A percentile compares a stretch with the other conserved stretches of the same genome.
These are phyloP conservation scores for Rhizomys pruinosus DNA, from an alignment of 2,113 vertebrate genomes.

Conservation along the genomic window DNA sequence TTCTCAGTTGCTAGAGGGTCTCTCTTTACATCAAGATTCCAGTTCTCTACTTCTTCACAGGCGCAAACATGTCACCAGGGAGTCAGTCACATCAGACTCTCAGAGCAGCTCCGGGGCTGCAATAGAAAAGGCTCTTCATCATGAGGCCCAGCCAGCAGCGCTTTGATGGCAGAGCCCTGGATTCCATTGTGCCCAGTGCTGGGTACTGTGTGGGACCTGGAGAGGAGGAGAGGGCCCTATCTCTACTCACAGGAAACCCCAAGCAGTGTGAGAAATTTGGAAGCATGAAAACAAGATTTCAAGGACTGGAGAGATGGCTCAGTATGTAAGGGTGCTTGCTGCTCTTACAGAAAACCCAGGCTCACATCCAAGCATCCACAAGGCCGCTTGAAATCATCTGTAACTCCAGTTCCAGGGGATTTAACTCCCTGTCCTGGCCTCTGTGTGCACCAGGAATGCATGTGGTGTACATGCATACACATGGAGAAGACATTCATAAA, in stretches of 20 bases:
- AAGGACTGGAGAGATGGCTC: no score
- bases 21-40: background rate
- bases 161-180: background rate
- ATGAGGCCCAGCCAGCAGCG: background rate
- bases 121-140: background rate
- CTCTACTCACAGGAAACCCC: background rate
- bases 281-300: background rate
- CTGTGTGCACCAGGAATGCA: no score
- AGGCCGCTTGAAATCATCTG: no score
- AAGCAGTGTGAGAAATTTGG: background rate
- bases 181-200: background rate
- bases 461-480: no score
- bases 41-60: background rate
- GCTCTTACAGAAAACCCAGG: no score
- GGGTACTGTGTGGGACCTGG: no score
- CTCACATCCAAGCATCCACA: no score
- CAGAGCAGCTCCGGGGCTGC: background rate
- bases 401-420: no score
- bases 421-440: no score
- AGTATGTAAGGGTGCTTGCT: no score
- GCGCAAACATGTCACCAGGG: background rate
- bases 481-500: no score
- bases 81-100: background rate
- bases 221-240: background rate
- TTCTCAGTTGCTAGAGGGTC: background rate